These are phyloP conservation scores for Uria aalge DNA, from an alignment of 2,113 vertebrate genomes.

Conservation along the genomic window DNA sequence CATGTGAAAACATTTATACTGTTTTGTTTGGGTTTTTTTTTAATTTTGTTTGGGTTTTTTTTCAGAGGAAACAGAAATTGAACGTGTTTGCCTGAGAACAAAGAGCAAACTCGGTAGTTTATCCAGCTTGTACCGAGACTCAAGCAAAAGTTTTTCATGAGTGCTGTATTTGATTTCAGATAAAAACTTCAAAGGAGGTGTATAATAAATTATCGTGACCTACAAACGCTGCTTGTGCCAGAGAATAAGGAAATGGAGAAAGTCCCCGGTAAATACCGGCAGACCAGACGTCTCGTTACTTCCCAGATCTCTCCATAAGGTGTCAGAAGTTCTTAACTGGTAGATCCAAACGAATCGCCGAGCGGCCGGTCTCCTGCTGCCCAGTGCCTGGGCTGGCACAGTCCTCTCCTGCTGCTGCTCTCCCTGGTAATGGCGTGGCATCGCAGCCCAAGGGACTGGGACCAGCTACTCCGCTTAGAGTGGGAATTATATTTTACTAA, in stretches of 20 bases:
- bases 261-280: not conserved
- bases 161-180: not conserved
- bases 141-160: not conserved
- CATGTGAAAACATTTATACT: not conserved
- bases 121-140: not conserved
- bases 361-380: not conserved
- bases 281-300: not conserved
- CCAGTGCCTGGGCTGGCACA: fast-evolving
- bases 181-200: not conserved
- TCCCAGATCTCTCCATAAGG: not conserved
- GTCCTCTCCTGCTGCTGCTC: no score
- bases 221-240: not conserved
- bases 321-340: not conserved
- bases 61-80: not conserved
- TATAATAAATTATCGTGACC: not conserved
- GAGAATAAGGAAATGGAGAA: not conserved
- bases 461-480: fast-evolving
- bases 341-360: not conserved
- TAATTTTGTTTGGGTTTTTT: not conserved
- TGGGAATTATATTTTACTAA: fast-evolving
- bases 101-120: not conserved
- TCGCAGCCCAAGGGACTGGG: fast-evolving
- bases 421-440: fast-evolving
- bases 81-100: not conserved
- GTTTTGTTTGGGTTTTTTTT: not conserved